Evolutionary conservation across 2,797 vertebrate genomes (phyloP).

Genomic region (Smutsia temminckii): DNA sequence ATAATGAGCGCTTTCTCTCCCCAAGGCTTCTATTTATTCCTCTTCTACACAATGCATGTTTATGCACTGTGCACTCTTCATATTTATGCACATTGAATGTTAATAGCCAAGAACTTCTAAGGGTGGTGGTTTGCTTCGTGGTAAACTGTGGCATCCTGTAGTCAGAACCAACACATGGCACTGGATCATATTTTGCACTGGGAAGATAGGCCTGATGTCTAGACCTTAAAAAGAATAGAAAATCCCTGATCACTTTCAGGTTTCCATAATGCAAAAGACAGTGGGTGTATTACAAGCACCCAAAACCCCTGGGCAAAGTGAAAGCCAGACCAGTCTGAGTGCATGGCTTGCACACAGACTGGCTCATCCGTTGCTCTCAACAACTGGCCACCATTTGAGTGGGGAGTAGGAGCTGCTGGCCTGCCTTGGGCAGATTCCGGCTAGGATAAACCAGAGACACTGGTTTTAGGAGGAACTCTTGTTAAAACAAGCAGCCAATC

Average conservation of each 20-base stretch:
- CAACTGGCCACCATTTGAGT: background rate
- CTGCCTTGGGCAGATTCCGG: background rate
- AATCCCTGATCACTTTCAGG: background rate
- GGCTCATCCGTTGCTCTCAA: too few relatives aligned
- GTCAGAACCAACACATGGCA: background rate
- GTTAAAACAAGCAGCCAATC: slow-evolving; percentile 2
- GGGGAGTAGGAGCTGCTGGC: background rate
- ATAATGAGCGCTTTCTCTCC: background rate
- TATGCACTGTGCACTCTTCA: fast-evolving
- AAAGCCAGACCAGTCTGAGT: background rate
- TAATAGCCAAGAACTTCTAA: background rate
- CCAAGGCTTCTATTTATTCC: background rate
- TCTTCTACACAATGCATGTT: background rate
- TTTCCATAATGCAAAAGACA: background rate
- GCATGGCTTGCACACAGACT: too few relatives aligned
- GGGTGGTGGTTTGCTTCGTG: background rate
- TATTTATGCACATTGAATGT: background rate
- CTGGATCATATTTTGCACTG: background rate
- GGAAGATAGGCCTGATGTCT: background rate
- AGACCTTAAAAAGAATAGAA: background rate
- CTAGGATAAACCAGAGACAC: slow-evolving; percentile 2
- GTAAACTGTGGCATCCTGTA: too few relatives aligned
- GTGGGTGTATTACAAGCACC: background rate
- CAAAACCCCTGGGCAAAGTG: background rate
- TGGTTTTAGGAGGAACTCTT: slow-evolving; percentile 36